Evolutionary conservation across 2,888 invertebrate genomes (phyloP).

Genomic region (Drosophila conformis): DNA sequence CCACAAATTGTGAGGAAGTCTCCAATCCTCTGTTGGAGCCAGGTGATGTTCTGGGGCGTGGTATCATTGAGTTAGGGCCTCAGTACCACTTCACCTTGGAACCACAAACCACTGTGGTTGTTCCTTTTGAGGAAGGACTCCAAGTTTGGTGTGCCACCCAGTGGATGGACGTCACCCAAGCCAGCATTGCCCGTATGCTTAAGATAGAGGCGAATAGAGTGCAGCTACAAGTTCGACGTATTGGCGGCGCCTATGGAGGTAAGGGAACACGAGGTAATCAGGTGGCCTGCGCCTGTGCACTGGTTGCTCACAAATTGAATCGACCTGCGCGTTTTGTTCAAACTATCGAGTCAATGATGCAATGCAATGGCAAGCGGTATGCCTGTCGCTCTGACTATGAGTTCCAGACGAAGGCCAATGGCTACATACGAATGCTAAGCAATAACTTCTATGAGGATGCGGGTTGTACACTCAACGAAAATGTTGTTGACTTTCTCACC

Average conservation of each 20-base stretch:
- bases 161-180: slow-evolving; percentile 87
- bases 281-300: slow-evolving; percentile 88
- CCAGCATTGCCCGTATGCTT: slow-evolving; percentile 85
- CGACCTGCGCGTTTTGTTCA: slow-evolving; percentile 90
- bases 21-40: slow-evolving; percentile 18
- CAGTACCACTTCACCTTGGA: slow-evolving; percentile 93
- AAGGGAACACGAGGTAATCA: slow-evolving; percentile 89
- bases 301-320: slow-evolving; percentile 87
- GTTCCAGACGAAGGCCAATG: slow-evolving; percentile 87
- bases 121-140: slow-evolving; percentile 90
- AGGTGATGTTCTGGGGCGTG: slow-evolving; percentile 80
- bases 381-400: slow-evolving; percentile 88
- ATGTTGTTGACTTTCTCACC: slow-evolving; percentile 77
- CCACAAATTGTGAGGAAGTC: slow-evolving; percentile 20
- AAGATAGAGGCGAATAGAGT: slow-evolving; percentile 88
- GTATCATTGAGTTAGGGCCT: slow-evolving; percentile 86
- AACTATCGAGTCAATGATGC: slow-evolving; percentile 90
- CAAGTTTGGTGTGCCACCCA: slow-evolving; percentile 89
- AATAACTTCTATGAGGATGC: slow-evolving; percentile 86
- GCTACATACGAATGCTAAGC: slow-evolving; percentile 89
- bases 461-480: slow-evolving; percentile 87
- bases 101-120: slow-evolving; percentile 88
- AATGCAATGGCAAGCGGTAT: slow-evolving; percentile 88
- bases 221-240: slow-evolving; percentile 88
- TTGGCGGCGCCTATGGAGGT: slow-evolving; percentile 93